Base-by-base conservation (phyloP, 2,888 invertebrate species). In the Ptilodon capucinus region DNA sequence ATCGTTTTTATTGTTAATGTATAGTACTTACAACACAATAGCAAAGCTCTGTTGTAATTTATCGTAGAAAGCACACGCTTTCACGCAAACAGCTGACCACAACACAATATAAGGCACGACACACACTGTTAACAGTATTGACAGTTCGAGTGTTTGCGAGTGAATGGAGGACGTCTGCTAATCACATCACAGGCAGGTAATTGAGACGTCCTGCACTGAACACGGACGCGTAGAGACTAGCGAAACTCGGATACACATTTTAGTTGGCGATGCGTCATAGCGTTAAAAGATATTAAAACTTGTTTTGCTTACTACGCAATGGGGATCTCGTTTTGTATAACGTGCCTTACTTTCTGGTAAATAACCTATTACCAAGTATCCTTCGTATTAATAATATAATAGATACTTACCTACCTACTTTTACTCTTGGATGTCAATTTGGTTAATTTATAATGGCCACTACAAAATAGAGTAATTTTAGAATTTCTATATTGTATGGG, bases 61-160 rank as follows among this genome's bases (percentile, higher is more conserved):
- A 68, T 69, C 65, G 58, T 81, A 81, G 83, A 84, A 85, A 85
- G 82, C 76, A 58, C 56, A 66, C 60, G 79, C 81, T 81, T 83
- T 83, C 79, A 73, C 81, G 62, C 60, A 46, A 50, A 54, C 44
- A 52, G 51, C 64, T 44, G 35, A 35, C 51, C 17, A 21, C 54
- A 66, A n/a, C 66, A 61, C n/a, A n/a, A n/a, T n/a, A 68, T 70
- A 64, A 59, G 53, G 46, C 61, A 57, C 58, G 44, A 48, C 50
- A 54, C 57, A 60, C 68, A 47, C 47, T 50, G 19, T 45, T 57
- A 51, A n/a, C 51, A 45, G 50, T 52, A 46, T 58, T 53, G 48
- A 48, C 60, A 61, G 55, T 57, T 54, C 43, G 58, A 63, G 58
- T 55, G 68, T 60, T 70, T 64, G 57, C 64, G 62, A 60, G 49